Evolutionary conservation across 2,113 vertebrate genomes (phyloP).

Genomic region (Odocoileus hemionus): DNA sequence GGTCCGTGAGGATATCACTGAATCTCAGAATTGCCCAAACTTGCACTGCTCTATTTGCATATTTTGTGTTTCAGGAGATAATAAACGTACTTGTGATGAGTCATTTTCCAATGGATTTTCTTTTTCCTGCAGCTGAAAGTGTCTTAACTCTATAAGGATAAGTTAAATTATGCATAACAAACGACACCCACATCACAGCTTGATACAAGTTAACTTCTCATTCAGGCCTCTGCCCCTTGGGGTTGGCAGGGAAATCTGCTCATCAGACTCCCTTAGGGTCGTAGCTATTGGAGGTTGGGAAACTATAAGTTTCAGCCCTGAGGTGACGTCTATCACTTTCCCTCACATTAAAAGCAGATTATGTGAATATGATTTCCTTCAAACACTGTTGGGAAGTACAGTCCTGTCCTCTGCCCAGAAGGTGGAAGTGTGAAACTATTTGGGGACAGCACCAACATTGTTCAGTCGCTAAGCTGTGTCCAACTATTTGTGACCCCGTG

Average conservation of each 20-base stretch:
- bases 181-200: accelerated
- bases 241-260: neutral
- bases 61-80: neutral
- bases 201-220: neutral
- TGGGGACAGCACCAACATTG: neutral
- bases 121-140: neutral
- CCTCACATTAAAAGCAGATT: neutral
- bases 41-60: neutral
- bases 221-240: neutral
- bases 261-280: neutral
- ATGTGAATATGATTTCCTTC: neutral
- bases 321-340: neutral
- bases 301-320: neutral
- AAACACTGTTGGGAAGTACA: neutral
- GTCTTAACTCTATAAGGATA: neutral
- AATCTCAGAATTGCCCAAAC: neutral
- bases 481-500: neutral
- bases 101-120: neutral
- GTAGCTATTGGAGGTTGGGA: neutral
- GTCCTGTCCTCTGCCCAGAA: neutral
- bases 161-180: neutral
- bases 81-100: neutral
- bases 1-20: neutral
- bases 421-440: neutral
- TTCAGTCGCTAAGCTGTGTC: neutral